phyloP scores from a whole-genome alignment of 1,140 invertebrate genomes.

The Panagrolaimus sp. region DNA sequence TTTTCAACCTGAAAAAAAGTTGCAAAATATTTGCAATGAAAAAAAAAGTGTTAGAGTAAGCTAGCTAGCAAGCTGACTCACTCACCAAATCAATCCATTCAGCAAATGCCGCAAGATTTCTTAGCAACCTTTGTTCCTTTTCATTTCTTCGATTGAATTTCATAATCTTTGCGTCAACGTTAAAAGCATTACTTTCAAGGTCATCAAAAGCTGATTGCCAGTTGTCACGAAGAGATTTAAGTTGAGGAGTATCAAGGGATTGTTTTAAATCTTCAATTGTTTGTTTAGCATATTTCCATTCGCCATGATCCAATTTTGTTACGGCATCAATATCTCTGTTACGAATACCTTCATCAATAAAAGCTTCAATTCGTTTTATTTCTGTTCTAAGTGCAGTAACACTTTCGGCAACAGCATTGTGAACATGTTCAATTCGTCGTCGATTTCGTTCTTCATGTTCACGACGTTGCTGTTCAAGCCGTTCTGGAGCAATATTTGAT shows the following conservation, averaged over 20 bases:
- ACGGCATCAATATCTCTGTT: conserved; percentile 8
- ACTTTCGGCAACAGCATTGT: conserved; percentile 8
- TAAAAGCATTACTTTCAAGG: conserved; percentile 4
- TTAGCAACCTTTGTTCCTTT: conserved; percentile 10
- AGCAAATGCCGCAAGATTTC: conserved; percentile 15
- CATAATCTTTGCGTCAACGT: conserved; percentile 10
- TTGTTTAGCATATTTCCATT: conserved; percentile 11
- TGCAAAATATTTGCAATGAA: not conserved
- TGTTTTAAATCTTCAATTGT: not conserved
- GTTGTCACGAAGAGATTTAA: conserved; percentile 4
- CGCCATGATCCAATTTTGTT: not conserved
- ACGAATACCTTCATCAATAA: conserved; percentile 7
- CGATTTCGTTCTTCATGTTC: conserved; percentile 15
- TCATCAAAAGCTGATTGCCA: conserved; percentile 1
- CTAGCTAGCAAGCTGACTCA: too few species aligned
- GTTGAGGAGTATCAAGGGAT: not conserved
- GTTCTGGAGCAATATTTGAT: not conserved
- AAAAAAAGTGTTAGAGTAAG: not conserved
- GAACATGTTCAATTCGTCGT: not conserved
- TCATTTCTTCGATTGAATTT: not conserved
- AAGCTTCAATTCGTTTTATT: conserved; percentile 5
- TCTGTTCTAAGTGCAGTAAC: conserved; percentile 6
- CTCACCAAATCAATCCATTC: conserved; percentile 16
- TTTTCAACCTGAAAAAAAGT: conserved; percentile 1
- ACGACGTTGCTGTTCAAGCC: conserved; percentile 9